phyloP scores from a whole-genome alignment of 2,113 vertebrate species.

The Oenanthe oenanthe region DNA sequence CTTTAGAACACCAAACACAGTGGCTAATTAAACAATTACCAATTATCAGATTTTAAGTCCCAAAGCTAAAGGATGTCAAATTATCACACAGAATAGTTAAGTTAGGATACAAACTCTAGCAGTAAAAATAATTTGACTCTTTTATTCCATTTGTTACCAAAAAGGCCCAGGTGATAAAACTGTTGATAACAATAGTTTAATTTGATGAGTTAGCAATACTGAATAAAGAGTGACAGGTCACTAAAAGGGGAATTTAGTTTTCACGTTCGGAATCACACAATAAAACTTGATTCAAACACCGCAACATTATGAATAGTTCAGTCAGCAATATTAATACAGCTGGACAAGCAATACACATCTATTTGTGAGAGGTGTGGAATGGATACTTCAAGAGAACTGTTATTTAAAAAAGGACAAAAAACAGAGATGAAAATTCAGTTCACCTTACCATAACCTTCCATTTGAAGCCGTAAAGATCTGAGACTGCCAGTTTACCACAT shows the following conservation, averaged over 20 bases:
- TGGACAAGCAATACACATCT: background rate
- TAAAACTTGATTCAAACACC: slow-evolving; percentile 17
- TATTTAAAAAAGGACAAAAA: background rate
- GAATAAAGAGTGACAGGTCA: background rate
- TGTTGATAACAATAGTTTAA: background rate
- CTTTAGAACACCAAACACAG: background rate
- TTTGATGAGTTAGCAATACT: background rate
- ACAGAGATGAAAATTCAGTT: background rate
- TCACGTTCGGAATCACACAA: slow-evolving; percentile 6
- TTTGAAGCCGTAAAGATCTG: background rate
- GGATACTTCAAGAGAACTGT: background rate
- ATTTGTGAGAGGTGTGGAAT: background rate
- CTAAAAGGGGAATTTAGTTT: slow-evolving; percentile 27
- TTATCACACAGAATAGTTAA: background rate
- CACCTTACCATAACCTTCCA: background rate
- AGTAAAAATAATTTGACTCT: background rate
- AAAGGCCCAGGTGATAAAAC: background rate
- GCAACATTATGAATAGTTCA: background rate
- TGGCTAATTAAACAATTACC: background rate
- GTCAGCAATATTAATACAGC: background rate
- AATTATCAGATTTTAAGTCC: background rate
- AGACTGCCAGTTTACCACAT: background rate
- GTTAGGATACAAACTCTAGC: background rate
- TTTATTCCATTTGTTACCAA: background rate
- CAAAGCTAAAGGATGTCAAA: background rate